Conservation (phyloP, 2,113 vertebrate species). For the Anguilla rostrata region DNA sequence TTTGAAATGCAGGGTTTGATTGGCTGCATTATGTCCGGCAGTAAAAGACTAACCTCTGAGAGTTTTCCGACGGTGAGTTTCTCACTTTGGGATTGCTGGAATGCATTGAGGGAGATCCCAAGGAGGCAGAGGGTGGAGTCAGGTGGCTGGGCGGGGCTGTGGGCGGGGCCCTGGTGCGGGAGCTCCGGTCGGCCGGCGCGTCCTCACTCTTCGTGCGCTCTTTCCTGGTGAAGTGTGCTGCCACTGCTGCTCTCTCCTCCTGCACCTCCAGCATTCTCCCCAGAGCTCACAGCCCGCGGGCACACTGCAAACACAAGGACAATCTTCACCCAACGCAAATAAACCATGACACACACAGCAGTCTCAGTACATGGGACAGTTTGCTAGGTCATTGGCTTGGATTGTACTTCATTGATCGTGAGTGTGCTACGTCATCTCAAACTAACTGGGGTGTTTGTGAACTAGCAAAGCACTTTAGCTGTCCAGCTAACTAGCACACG, state of each 20-base stretch:
- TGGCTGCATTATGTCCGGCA: too few relatives aligned
- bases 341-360: too few relatives aligned
- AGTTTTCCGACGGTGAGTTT: constrained; percentile 86
- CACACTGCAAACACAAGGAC: constrained; percentile 60
- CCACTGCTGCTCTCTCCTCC: constrained; percentile 68
- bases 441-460: too few relatives aligned
- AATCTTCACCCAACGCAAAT: background rate
- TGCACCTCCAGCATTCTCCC: constrained; percentile 87
- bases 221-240: constrained; percentile 75
- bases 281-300: constrained; percentile 83
- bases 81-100: constrained; percentile 92
- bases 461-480: too few relatives aligned
- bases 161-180: constrained; percentile 53
- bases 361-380: too few relatives aligned
- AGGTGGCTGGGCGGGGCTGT: constrained; percentile 66
- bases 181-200: constrained; percentile 44
- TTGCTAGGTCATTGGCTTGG: too few relatives aligned
- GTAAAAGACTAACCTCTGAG: constrained; percentile 76
- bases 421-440: too few relatives aligned
- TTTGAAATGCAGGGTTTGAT: too few relatives aligned
- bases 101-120: constrained; percentile 92
- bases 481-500: too few relatives aligned
- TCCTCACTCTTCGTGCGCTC: constrained; percentile 76
- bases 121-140: constrained; percentile 72
- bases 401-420: too few relatives aligned